These are phyloP conservation scores for Coptotermes formosanus DNA, from an alignment of 1,140 invertebrate species.

Conservation along the genomic window DNA sequence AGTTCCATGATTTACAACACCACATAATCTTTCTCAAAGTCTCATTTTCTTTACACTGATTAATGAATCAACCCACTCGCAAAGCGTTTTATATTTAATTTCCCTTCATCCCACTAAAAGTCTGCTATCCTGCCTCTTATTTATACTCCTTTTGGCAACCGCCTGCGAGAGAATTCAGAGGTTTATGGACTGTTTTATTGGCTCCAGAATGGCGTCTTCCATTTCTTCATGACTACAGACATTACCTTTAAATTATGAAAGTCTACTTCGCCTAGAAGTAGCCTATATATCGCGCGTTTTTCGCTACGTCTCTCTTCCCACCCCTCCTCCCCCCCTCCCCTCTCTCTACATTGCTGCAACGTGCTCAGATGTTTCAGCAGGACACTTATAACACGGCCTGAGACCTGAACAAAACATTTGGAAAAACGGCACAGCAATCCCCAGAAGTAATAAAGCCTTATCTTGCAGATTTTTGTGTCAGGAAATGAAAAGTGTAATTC, in stretches of 20 bases:
- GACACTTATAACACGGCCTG: too few species aligned
- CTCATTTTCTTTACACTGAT: not conserved
- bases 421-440: too few species aligned
- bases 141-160: not conserved
- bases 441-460: too few species aligned
- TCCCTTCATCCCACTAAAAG: not conserved
- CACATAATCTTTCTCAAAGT: not conserved
- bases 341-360: too few species aligned
- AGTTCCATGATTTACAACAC: not conserved
- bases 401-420: too few species aligned
- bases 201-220: conserved; percentile 12
- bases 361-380: not conserved
- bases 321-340: too few species aligned
- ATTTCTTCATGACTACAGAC: not conserved
- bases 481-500: too few species aligned
- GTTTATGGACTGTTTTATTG: conserved; percentile 2
- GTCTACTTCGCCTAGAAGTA: not conserved
- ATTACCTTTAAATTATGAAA: conserved; percentile 11
- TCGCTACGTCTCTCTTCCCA: too few species aligned
- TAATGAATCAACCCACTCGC: not conserved
- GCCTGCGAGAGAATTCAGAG: not conserved
- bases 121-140: not conserved
- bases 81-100: conserved; percentile 11
- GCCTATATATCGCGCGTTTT: not conserved
- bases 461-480: too few species aligned